phyloP scores from a whole-genome alignment of 2,113 vertebrate genomes.

The Hippocampus barbouri region DNA sequence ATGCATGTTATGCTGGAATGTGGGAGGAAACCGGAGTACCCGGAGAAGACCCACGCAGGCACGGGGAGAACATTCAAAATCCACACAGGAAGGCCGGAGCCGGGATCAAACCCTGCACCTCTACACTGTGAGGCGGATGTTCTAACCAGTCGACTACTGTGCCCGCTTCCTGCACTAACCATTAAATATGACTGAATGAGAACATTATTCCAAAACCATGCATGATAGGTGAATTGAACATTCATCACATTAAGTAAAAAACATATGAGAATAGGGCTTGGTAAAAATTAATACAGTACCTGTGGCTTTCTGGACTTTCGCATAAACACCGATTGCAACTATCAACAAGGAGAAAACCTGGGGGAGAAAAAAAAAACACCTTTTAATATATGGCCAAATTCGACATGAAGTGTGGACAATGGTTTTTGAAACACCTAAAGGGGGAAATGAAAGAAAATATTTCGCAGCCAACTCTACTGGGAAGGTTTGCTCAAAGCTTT shows the following conservation, averaged over 20 bases:
- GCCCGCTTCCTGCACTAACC: neutral
- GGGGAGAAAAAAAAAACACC: neutral
- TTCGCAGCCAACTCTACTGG: neutral
- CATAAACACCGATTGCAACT: constrained; percentile 72
- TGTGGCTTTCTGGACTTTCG: constrained; percentile 74
- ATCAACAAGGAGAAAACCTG: constrained; percentile 75
- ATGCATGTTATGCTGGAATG: too few species aligned
- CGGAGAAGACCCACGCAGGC: too few species aligned
- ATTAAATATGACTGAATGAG: constrained; percentile 6
- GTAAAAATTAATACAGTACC: constrained; percentile 42
- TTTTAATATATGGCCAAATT: neutral
- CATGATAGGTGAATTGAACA: neutral
- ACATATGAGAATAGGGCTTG: neutral
- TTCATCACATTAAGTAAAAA: neutral
- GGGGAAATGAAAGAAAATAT: neutral
- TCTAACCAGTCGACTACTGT: too few species aligned
- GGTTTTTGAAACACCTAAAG: neutral
- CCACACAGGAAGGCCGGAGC: too few species aligned
- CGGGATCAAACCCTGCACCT: too few species aligned
- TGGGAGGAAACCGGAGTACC: too few species aligned
- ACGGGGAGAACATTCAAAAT: too few species aligned
- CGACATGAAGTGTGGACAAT: neutral
- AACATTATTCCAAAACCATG: neutral
- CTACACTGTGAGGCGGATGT: too few species aligned
- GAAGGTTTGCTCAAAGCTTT: neutral